These are phyloP conservation scores for Triplophysa bombifrons DNA, from an alignment of 2,797 vertebrate species.

Conservation along the genomic window DNA sequence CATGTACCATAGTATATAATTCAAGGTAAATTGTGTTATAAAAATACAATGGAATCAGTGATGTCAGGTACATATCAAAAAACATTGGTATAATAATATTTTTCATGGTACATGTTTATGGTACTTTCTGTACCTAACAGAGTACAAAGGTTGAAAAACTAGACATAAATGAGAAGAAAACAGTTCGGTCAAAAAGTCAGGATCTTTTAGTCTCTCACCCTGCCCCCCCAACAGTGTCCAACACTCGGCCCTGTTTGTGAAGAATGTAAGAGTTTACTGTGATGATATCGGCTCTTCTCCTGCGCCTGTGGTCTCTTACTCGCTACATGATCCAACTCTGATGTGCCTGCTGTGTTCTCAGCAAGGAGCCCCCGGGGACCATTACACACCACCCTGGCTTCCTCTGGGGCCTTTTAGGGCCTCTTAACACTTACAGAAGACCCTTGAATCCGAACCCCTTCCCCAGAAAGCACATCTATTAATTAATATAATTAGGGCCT, in stretches of 20 bases:
- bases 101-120: background rate
- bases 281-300: constrained; percentile 78
- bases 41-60: too few species aligned
- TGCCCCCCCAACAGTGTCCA: constrained; percentile 27
- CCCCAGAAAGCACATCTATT: constrained; percentile 84
- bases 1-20: background rate
- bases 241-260: constrained; percentile 65
- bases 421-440: constrained; percentile 82
- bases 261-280: constrained; percentile 69
- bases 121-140: background rate
- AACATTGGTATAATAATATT: background rate
- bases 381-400: constrained; percentile 70
- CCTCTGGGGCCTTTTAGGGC: constrained; percentile 84
- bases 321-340: constrained; percentile 81
- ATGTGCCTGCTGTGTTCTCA: constrained; percentile 86
- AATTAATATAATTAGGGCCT: constrained; percentile 97
- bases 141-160: too few species aligned
- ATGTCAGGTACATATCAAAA: too few species aligned
- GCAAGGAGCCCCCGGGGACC: constrained; percentile 79
- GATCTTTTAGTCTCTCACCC: constrained; percentile 26
- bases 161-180: constrained; percentile 37
- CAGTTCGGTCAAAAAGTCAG: constrained; percentile 36
- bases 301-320: constrained; percentile 74
- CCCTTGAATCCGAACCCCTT: constrained; percentile 64
- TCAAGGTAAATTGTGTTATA: too few species aligned